Base-by-base conservation (phyloP, 2,797 vertebrate species). In the Halcyon chelicuti region DNA sequence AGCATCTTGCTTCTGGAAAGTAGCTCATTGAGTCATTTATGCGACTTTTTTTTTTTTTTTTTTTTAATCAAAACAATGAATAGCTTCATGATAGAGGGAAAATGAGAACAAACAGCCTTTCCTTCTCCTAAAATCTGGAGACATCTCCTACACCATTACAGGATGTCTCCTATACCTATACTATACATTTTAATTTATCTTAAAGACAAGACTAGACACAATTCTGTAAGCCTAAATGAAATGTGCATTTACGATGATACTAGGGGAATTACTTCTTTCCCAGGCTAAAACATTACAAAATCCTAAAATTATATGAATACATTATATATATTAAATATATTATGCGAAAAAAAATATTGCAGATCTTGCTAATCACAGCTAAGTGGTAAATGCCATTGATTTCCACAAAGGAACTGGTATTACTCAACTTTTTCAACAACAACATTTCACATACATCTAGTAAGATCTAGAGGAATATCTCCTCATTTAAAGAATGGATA, bases 381-480 rank as follows among this genome's bases (percentile, higher is more conserved):
- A 55, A 55, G 17, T 22, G 11, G 20, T 33, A 58, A 65, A 72
- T 19, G 11, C 3, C 4, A 46, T 4, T 40, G 29, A 23, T 67
- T 90, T 75, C 35, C 40, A 46, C 12, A 40, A 31, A 62, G 35
- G 5, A 67, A 33, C 4, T 17, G 10, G 3, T 44, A 29, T n/a
- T 74, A 19, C 4, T 3, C 23, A 70, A 2, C 1, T 3, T 1
- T 5, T 65, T n/a, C n/a, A n/a, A n/a, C n/a, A n/a, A n/a, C n/a
- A n/a, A n/a, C n/a, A n/a, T 63, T 58, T 73, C 46, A 31, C 13
- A 35, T 42, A 12, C 9, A 22, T 22, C 31, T 52, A 8, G 37
- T 40, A 52, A 78, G 18, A 46, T 39, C 29, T 23, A 35, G 46
- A 42, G 10, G 10, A 74, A 12, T 35, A 66, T 23, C 8, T 26